Percentiles rank a stretch among this genome's conserved stretches.
These are phyloP conservation scores for Blastobasis lacticolella DNA, from an alignment of 2,888 invertebrate genomes.

Conservation along the genomic window DNA sequence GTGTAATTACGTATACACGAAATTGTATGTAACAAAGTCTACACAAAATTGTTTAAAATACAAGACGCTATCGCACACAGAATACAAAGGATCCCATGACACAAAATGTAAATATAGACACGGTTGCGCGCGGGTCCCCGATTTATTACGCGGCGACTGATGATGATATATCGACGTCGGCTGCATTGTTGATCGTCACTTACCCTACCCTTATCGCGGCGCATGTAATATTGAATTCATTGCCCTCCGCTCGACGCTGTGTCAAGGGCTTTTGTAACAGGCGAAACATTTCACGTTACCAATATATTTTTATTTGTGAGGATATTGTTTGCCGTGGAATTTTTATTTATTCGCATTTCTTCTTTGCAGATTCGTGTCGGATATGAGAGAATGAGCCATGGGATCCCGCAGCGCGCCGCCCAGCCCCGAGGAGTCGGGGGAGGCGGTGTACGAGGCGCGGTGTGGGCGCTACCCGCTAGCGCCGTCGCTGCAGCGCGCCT, in stretches of 20 bases:
- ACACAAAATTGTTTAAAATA: too few species aligned
- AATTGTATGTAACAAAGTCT: too few species aligned
- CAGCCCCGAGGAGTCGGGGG: conserved; percentile 72
- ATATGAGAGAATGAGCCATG: conserved; percentile 70
- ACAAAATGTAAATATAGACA: conserved; percentile 50
- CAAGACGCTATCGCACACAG: neutral
- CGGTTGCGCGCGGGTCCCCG: conserved; percentile 33
- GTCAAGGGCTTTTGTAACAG: conserved; percentile 42
- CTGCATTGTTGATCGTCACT: conserved; percentile 67
- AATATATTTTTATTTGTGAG: neutral
- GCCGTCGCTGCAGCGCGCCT: conserved; percentile 65
- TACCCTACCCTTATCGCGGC: conserved; percentile 69
- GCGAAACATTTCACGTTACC: conserved; percentile 29
- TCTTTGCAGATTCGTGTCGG: conserved; percentile 52
- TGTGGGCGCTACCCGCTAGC: conserved; percentile 79
- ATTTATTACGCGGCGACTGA: conserved; percentile 66
- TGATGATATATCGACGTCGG: conserved; percentile 72
- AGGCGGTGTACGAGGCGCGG: conserved; percentile 82
- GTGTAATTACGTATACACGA: too few species aligned
- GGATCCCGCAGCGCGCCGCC: conserved; percentile 75
- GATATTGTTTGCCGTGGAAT: too few species aligned
- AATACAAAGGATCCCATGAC: neutral
- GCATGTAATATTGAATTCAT: conserved; percentile 68
- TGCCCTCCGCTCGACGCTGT: conserved; percentile 49
- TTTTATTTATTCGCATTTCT: conserved; percentile 14